Base-by-base conservation (phyloP, 1,140 invertebrate species). In the Frieseomelitta varia region DNA sequence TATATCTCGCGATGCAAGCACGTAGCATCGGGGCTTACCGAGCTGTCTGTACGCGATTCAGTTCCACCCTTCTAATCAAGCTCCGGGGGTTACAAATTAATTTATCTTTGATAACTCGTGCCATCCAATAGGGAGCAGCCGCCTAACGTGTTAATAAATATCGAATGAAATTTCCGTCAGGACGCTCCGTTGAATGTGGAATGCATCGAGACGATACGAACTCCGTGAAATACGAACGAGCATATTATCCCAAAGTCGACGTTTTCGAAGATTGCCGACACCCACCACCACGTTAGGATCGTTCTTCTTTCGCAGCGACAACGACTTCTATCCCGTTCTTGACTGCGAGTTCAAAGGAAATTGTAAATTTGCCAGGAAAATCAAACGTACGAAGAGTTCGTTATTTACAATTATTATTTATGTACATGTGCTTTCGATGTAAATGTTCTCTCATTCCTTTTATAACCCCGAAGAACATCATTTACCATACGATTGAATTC, bases 11-110 rank as follows among this genome's bases (percentile, higher is more conserved):
- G 58, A 39, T 77, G 58, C 34, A 68, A 73, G 79, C 80, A 89
- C 87, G 77, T 88, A 84, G 51, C 79, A 68, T 78, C 84, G 81
- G 63, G 67, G 87, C 77, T 82, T 79, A 69, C 83, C 86, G 53
- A 56, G 61, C 56, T 74, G 58, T 69, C 65, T 47, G 75, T 69
- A 39, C 39, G 79, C 68, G 71, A 79, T 85, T 85, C 85, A 72
- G 30, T 68, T 81, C 75, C 61, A 69, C 75, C 84, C 91, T 91
- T 93, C 91, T 93, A 93, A 93, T 93, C 92, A 92, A 91, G 91
- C 90, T 84, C 69, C 27, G 51, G 24, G 53, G 68, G 72, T 88
- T 92, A 92, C 91, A 92, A 93, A 93, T 92, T 92, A 92, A 93
- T 92, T 93, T 91, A 90, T 91, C 87, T 84, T 85, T 91, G 85